Base-by-base conservation (phyloP, 2,113 vertebrate genomes). In the Hippocampus comes region DNA sequence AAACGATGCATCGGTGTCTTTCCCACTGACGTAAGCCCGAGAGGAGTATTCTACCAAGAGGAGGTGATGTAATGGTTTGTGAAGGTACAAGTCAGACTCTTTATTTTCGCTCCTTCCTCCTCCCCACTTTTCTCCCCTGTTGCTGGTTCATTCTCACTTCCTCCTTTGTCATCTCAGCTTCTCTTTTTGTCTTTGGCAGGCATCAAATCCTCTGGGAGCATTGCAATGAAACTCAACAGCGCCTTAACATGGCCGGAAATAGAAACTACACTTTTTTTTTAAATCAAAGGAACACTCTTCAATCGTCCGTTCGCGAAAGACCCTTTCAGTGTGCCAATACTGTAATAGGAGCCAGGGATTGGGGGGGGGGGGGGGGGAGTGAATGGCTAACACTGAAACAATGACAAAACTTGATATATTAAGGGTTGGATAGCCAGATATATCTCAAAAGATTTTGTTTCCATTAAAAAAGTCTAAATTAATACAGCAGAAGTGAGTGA, bases 61-160 rank as follows among this genome's bases (percentile, higher is more conserved):
- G 84, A 73, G 83, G 76, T 91, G 89, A 91, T 89, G 89, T 91
- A 90, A 91, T 90, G 84, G 73, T 80, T 72, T 83, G 73, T 86
- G 87, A 84, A 88, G 83, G 84, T 87, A 86, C 82, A 72, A 85
- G 83, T 85, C 83, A 78, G 81, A 75, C 80, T 82, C 59, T 74
- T 76, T 79, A 48, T 79, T 78, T 73, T 73, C 68, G 12, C 60
- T 79, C 77, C 86, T 73, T 85, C 82, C 81, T 79, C 70, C 77
- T 79, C 72, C 82, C 74, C 66, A 42, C 67, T 48, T 82, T 76
- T 81, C 77, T 68, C 70, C 60, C 65, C 51, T 81, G 76, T 85
- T 79, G 70, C 74, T 78, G 49, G 71, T 82, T 61, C 75, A 68
- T 67, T 66, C 76, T 74, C 78, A 69, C 84, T 77, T 61, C 72